Base-by-base conservation (phyloP, 92 coral and sea anemone species). In the Zoanthus gigantus region DNA sequence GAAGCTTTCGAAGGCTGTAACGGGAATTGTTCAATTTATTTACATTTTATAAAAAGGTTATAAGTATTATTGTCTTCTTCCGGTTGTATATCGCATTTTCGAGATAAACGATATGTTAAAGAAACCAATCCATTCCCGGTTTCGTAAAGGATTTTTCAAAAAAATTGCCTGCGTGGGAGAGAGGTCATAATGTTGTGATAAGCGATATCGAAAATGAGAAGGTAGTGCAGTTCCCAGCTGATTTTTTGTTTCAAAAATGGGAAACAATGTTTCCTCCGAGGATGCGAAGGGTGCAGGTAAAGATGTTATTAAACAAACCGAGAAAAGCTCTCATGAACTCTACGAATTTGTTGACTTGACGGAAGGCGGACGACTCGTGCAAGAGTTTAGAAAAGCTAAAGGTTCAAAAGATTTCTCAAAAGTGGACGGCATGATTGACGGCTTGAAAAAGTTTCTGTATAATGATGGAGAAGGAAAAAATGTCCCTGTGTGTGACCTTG, bases 271-370 rank as follows among this genome's bases (percentile, higher is more conserved):
- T 79, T 88, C 94, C 5, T 37, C 91, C 32, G 92, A 92, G 16
- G 95, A 86, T 7, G 92, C 96, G 6, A 93, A 86, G 69, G 93
- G 98, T 66, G 98, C 95, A 13, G 96, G 96, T 6, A 90, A 95
- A 91, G 98, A 91, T 86, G 98, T 95, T 10, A 89, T 95, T 45
- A 72, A 95, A 82, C 98, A 95, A 88, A 89, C 98, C 8, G 93
- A 95, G 78, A 93, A 87, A 52, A 84, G 88, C 16, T 91, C 94
- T 0, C 90, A 93, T 13, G 90, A 80, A 66, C 56, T 93, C 31
- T 95, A 95, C 88, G 90, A 91, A 1, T 87, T 86, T 60, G 79
- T 93, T 8, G 96, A 95, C 86, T 66, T 95, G 69, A 89, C 92
- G 45, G 86, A 93, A 65, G 94, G 96, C 12, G 98, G 98, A 15